These are phyloP conservation scores for Drosophila gaucha DNA, from an alignment of 2,888 invertebrate genomes.

Conservation along the genomic window DNA sequence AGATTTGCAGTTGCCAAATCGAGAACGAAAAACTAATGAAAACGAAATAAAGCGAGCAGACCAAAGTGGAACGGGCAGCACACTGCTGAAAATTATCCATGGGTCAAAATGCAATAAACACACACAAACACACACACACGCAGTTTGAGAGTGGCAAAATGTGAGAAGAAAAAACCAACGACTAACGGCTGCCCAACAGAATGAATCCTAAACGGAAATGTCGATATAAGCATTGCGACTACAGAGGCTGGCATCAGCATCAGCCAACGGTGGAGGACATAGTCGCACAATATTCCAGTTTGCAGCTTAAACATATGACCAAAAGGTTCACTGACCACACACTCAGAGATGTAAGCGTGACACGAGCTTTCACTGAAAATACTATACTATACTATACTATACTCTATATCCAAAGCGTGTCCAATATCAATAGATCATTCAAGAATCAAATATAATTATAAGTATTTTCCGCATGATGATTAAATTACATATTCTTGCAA, in stretches of 20 bases:
- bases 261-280: constrained; percentile 40
- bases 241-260: constrained; percentile 21
- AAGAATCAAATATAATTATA: too few species aligned
- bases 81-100: constrained; percentile 55
- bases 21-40: constrained; percentile 29
- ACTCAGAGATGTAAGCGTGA: constrained; percentile 44
- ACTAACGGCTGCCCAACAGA: constrained; percentile 66
- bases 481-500: too few species aligned
- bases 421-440: too few species aligned
- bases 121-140: constrained; percentile 39
- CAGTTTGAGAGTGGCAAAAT: constrained; percentile 7
- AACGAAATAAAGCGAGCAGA: constrained; percentile 34
- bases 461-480: too few species aligned
- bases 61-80: constrained; percentile 49
- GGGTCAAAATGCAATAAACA: constrained; percentile 68
- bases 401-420: too few species aligned
- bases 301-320: constrained; percentile 58
- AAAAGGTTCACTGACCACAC: constrained; percentile 69
- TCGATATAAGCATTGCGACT: constrained; percentile 74
- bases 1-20: constrained; percentile 31
- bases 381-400: too few species aligned
- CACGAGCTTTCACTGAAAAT: too few species aligned
- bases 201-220: constrained; percentile 80
- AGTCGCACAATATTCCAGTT: constrained; percentile 58
- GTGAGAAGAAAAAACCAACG: constrained; percentile 43